Percentiles rank a stretch among this genome's conserved stretches.
Conservation (phyloP, 2,888 invertebrate genomes). For the Ferrisia virgata region DNA sequence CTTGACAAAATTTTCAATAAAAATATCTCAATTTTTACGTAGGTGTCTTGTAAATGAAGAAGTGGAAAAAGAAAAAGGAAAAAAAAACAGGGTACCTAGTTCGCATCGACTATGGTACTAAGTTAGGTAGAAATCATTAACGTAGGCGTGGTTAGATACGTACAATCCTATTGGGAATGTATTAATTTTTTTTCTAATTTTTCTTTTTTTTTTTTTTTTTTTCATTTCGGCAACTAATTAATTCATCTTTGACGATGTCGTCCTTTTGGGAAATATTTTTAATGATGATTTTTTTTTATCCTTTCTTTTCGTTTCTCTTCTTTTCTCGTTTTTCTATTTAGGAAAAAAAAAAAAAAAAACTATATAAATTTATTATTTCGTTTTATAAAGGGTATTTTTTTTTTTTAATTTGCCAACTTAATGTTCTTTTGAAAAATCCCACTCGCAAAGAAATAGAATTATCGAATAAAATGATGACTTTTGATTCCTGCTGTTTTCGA, state of each 20-base stretch:
- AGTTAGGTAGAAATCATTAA: background rate
- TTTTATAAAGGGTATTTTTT: background rate
- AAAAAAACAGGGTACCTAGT: too few relatives aligned
- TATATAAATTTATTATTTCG: background rate
- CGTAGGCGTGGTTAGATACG: background rate
- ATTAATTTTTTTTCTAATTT: background rate
- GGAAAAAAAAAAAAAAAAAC: too few relatives aligned
- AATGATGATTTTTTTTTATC: background rate
- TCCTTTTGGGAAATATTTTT: background rate
- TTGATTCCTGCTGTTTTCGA: background rate
- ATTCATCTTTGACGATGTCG: background rate
- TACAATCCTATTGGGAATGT: background rate
- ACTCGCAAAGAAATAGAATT: background rate
- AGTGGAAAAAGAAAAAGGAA: too few relatives aligned
- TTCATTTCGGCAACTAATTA: background rate
- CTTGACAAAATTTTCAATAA: too few relatives aligned
- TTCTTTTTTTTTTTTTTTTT: background rate
- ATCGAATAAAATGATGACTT: background rate
- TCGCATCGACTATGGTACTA: background rate
- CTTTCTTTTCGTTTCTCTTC: background rate
- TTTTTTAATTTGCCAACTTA: background rate
- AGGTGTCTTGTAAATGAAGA: too few relatives aligned
- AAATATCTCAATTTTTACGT: too few relatives aligned
- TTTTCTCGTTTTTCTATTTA: too few relatives aligned
- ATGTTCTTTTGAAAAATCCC: background rate